Evolutionary conservation across 2,888 invertebrate species (phyloP).

Genomic region (Danaus chrysippus): DNA sequence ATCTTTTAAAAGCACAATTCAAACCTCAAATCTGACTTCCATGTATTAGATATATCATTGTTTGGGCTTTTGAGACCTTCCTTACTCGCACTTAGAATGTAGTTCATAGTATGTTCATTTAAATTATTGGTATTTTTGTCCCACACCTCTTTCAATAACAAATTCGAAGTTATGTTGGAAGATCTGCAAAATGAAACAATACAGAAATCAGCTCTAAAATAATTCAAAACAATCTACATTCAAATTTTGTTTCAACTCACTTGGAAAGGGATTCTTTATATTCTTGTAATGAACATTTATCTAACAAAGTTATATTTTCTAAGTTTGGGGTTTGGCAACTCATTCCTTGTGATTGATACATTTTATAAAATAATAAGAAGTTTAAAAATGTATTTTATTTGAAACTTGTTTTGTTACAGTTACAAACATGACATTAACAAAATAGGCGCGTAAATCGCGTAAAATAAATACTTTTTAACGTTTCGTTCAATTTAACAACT

Average conservation of each 20-base stretch:
- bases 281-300: slow-evolving; percentile 16
- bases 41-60: slow-evolving; percentile 41
- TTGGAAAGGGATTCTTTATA: slow-evolving; percentile 20
- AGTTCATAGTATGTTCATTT: slow-evolving; percentile 32
- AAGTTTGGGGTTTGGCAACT: slow-evolving; percentile 2
- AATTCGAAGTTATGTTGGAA: slow-evolving; percentile 51
- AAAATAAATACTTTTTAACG: too few relatives aligned
- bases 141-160: slow-evolving; percentile 49
- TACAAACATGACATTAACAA: too few relatives aligned
- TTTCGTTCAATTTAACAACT: too few relatives aligned
- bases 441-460: too few relatives aligned
- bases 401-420: neutral
- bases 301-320: slow-evolving; percentile 12
- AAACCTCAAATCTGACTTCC: slow-evolving; percentile 56
- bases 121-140: slow-evolving; percentile 37
- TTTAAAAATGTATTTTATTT: neutral
- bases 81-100: slow-evolving; percentile 42
- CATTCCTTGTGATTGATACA: slow-evolving; percentile 8
- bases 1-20: neutral
- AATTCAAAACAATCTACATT: neutral
- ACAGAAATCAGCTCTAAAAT: neutral
- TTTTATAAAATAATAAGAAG: neutral
- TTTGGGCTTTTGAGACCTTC: slow-evolving; percentile 40
- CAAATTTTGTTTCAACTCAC: neutral
- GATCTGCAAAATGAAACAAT: slow-evolving; percentile 40